These are phyloP conservation scores for Aurelia aurita complex sp. Pacific DNA, from an alignment of 30 jellyfish, hydroid and myxozoan genomes.

Conservation along the genomic window DNA sequence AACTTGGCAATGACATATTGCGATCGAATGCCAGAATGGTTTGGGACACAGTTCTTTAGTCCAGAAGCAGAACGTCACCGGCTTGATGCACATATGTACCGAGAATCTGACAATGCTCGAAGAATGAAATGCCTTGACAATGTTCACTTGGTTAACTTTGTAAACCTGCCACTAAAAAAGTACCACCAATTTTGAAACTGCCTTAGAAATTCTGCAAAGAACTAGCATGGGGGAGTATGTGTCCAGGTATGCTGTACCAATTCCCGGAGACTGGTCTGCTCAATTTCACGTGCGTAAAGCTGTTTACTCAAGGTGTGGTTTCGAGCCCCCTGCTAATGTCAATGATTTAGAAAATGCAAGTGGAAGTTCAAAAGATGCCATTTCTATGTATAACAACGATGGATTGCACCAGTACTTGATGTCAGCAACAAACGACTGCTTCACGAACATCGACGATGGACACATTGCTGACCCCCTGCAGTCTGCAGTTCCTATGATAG, in stretches of 20 bases:
- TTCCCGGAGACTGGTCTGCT: conserved; percentile 20
- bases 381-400: not conserved
- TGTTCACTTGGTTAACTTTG: conserved; percentile 5
- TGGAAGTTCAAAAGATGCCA: not conserved
- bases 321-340: conserved; percentile 12
- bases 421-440: not conserved
- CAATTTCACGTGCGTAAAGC: conserved; percentile 10
- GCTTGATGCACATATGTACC: conserved; percentile 4
- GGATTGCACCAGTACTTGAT: conserved; percentile 6
- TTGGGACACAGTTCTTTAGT: conserved; percentile 11
- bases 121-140: conserved; percentile 12
- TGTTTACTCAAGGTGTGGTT: conserved; percentile 9
- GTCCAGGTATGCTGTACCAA: conserved; percentile 1
- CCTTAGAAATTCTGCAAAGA: conserved; percentile 9
- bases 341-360: not conserved
- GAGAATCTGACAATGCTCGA: conserved; percentile 3
- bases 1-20: conserved; percentile 14
- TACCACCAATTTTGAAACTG: not conserved
- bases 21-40: conserved; percentile 32
- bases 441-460: not conserved
- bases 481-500: not conserved
- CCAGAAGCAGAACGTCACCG: conserved; percentile 19
- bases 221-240: conserved; percentile 4
- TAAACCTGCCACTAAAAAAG: not conserved
- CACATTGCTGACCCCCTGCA: not conserved